Percentiles rank a stretch among this genome's conserved stretches.
phyloP scores from a whole-genome alignment of 2,888 invertebrate genomes.

The Dorcus parallelipipedus region DNA sequence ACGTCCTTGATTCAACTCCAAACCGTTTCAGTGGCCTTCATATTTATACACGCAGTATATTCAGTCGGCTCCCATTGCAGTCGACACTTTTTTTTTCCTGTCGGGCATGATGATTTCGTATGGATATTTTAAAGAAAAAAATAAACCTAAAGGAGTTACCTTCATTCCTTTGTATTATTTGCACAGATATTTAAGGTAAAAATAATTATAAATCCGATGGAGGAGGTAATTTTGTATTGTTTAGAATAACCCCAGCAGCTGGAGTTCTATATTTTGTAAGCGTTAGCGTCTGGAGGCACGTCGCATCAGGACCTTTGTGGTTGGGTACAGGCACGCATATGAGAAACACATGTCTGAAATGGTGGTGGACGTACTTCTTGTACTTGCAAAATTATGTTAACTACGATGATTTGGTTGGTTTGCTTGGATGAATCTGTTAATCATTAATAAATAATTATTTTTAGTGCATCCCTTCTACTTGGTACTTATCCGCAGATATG shows the following conservation, averaged over 20 bases:
- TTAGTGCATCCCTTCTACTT: slow-evolving; percentile 41
- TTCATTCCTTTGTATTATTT: slow-evolving; percentile 17
- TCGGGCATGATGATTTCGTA: slow-evolving; percentile 59
- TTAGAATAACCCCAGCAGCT: slow-evolving; percentile 44
- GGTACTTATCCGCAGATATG: slow-evolving; percentile 45
- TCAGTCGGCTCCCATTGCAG: slow-evolving; percentile 53
- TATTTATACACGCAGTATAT: slow-evolving; percentile 27
- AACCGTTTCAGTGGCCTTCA: slow-evolving; percentile 40
- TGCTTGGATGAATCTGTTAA: not conserved
- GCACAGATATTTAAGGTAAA: slow-evolving; percentile 46
- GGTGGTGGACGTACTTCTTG: slow-evolving; percentile 25
- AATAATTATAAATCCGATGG: no score
- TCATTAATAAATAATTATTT: slow-evolving; percentile 11
- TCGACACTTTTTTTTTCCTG: slow-evolving; percentile 64
- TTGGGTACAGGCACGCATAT: not conserved
- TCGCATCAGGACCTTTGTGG: slow-evolving; percentile 25
- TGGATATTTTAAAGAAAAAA: slow-evolving; percentile 14
- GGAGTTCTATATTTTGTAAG: slow-evolving; percentile 23
- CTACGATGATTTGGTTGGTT: slow-evolving; percentile 8
- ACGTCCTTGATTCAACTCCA: no score
- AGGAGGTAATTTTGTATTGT: not conserved
- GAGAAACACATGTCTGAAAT: slow-evolving; percentile 17
- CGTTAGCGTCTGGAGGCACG: slow-evolving; percentile 17
- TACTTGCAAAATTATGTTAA: slow-evolving; percentile 27
- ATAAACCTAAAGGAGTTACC: slow-evolving; percentile 8